Base-by-base conservation (phyloP, 2,797 vertebrate species). In the Centropyge bicolor region DNA sequence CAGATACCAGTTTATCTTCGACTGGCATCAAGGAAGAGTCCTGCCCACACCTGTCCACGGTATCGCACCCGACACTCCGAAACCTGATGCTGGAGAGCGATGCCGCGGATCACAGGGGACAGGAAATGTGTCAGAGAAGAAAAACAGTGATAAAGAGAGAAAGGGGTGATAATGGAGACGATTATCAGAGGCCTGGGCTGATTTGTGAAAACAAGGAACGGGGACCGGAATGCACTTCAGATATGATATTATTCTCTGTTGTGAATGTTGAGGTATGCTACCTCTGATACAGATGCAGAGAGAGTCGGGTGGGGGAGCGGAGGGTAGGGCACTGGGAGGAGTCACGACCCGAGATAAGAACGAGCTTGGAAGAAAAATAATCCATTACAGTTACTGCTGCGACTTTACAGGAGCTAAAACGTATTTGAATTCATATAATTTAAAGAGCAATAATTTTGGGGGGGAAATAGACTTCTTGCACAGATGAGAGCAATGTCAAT, bases 41-140 rank as follows among this genome's bases (percentile, higher is more conserved):
- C 73, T 93, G 92, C 89, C 91, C 84, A 76, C 86, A 89, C 93
- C 89, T 92, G 93, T 74, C 89, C 85, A 36, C 0, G 48, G 82
- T 85, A 86, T 90, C 79, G 63, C 78, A 72, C 75, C 83, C 45
- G 76, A 55, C 78, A 49, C 66, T 63, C 49, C 65, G 88, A 90
- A 86, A 92, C 66, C 49, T 27, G 78, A 92, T n/a, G 81, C 40
- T 10, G 61, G 22, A 52, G 64, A 76, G 10, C 55, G 72, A 79
- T 22, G 52, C 62, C 70, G 78, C 11, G 64, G 80, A 82, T 72
- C 24, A 46, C 54, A 35, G 70, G 63, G 70, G 43, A 78, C 84
- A 89, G 90, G 86, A 92, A 91, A 91, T 84, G 85, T 92, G 89
- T 86, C 85, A 69, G 66, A 70, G 74, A 56, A 79, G 73, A 85